Percentiles rank a stretch among this genome's conserved stretches.
Conservation (phyloP, 2,113 vertebrate genomes). For the Anarhynchus alexandrinus region DNA sequence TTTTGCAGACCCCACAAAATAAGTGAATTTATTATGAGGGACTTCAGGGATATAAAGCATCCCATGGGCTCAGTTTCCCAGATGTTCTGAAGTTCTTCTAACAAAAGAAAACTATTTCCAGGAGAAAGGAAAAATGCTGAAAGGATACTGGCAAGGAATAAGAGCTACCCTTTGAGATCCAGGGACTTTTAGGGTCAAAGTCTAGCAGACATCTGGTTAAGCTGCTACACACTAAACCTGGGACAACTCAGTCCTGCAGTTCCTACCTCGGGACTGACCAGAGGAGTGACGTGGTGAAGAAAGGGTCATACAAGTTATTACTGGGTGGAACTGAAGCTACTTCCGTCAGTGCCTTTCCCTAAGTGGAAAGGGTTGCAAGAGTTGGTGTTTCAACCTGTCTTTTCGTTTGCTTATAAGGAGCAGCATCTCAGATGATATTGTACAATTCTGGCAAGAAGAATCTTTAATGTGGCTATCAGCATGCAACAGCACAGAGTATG, state of each 20-base stretch:
- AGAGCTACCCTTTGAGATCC: neutral
- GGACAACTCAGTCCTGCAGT: neutral
- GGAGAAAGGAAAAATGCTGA: neutral
- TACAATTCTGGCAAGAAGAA: neutral
- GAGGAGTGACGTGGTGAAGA: neutral
- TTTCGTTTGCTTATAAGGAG: neutral
- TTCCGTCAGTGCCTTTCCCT: neutral
- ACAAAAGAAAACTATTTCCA: neutral
- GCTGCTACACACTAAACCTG: neutral
- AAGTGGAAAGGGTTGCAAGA: neutral
- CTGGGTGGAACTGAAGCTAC: neutral
- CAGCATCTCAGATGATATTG: neutral
- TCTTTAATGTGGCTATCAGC: slow-evolving; percentile 34
- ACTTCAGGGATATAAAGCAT: neutral
- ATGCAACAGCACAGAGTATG: neutral
- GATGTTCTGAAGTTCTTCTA: neutral
- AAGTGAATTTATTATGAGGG: neutral
- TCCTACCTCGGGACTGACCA: neutral
- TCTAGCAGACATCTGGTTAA: neutral
- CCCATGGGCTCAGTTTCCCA: neutral
- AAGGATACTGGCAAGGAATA: neutral
- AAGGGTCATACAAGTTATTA: neutral
- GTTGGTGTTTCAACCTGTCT: neutral
- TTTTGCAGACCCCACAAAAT: neutral
- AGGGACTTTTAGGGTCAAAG: neutral